These are phyloP conservation scores for Megamerina dolium DNA, from an alignment of 2,888 invertebrate genomes.

Conservation along the genomic window DNA sequence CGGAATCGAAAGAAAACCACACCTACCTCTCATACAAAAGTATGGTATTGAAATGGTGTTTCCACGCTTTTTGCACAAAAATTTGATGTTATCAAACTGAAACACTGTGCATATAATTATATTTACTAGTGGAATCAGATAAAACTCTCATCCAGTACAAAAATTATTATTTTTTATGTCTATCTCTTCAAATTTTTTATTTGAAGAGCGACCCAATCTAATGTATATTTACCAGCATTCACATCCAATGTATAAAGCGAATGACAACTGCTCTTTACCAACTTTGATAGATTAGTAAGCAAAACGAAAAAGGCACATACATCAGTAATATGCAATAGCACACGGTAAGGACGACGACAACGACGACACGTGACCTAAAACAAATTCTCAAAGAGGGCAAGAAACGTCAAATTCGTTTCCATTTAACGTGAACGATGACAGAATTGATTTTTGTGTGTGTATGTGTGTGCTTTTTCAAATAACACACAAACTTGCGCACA, in stretches of 20 bases:
- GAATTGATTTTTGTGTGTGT: conserved; percentile 33
- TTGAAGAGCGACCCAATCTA: background rate
- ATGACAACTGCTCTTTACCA: conserved; percentile 2
- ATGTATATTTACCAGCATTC: background rate
- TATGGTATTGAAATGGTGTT: too few species aligned
- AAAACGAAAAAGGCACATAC: conserved; percentile 35
- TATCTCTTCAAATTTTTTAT: too few species aligned
- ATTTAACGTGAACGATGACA: conserved; percentile 31
- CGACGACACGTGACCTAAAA: conserved; percentile 29
- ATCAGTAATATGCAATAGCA: too few species aligned
- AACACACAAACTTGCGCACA: too few species aligned
- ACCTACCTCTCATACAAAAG: too few species aligned
- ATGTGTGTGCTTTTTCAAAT: too few species aligned
- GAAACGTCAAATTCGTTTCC: conserved; percentile 37
- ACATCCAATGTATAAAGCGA: background rate
- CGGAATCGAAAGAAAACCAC: too few species aligned
- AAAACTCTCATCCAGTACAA: background rate
- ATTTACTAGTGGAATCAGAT: background rate
- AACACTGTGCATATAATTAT: too few species aligned
- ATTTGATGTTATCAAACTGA: too few species aligned
- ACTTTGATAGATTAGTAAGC: conserved; percentile 42
- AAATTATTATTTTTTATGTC: too few species aligned
- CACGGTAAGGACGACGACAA: too few species aligned
- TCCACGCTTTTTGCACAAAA: background rate
- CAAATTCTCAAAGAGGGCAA: conserved; percentile 21